phyloP scores from a whole-genome alignment of 2,888 invertebrate genomes.

The Mimachlamys varia region DNA sequence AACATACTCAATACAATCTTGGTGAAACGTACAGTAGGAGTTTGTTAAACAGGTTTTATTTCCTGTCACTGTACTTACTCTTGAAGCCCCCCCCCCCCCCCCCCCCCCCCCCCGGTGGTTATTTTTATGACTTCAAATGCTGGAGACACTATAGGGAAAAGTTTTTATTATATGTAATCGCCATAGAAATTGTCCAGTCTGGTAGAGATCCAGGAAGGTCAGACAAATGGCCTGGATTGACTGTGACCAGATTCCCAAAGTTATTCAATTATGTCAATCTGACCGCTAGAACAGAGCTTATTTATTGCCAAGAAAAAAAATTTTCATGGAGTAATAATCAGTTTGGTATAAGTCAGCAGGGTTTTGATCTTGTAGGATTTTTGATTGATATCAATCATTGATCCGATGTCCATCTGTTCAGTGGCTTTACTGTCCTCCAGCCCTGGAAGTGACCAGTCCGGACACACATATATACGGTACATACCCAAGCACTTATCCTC shows the following conservation, averaged over 20 bases:
- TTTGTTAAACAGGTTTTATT: too few relatives aligned
- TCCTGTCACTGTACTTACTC: too few relatives aligned
- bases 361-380: not conserved
- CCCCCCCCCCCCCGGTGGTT: too few relatives aligned
- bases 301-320: not conserved
- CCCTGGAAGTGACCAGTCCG: not conserved
- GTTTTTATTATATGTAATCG: too few relatives aligned
- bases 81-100: too few relatives aligned
- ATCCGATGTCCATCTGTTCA: not conserved
- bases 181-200: too few relatives aligned
- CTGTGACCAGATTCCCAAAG: not conserved
- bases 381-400: not conserved
- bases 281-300: not conserved
- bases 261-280: not conserved
- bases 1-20: too few relatives aligned
- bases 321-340: not conserved
- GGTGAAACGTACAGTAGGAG: too few relatives aligned
- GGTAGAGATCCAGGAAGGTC: not conserved
- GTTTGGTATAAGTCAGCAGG: not conserved
- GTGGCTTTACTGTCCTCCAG: not conserved
- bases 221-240: conserved; percentile 16
- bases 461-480: too few relatives aligned
- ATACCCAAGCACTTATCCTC: not conserved
- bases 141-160: too few relatives aligned
- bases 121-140: too few relatives aligned